Percentiles rank a stretch among this genome's conserved stretches.
These are phyloP conservation scores for Mycetomoellerius zeteki DNA, from an alignment of 1,140 invertebrate species.

Conservation along the genomic window DNA sequence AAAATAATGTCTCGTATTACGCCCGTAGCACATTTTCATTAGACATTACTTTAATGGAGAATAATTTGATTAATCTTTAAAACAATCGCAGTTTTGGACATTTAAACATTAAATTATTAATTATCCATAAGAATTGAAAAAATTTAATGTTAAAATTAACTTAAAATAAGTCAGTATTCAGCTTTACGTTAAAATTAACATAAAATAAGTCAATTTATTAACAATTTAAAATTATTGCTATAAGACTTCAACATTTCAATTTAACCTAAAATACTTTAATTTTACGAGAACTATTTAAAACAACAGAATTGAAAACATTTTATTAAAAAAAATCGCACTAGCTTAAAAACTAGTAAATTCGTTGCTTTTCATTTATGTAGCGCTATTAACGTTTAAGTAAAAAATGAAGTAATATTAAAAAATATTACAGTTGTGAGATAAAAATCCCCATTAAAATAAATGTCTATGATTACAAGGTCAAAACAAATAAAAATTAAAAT, in stretches of 20 bases:
- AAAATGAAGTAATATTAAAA: slow-evolving; percentile 18
- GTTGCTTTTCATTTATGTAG: slow-evolving; percentile 5
- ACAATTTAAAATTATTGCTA: background rate
- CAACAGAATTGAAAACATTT: background rate
- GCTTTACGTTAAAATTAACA: background rate
- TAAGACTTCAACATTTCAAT: background rate
- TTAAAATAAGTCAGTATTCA: background rate
- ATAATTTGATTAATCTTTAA: background rate
- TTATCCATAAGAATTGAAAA: background rate
- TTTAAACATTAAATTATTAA: background rate
- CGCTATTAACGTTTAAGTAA: slow-evolving; percentile 25
- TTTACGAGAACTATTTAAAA: slow-evolving; percentile 12
- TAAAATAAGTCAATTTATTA: background rate
- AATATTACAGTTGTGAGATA: slow-evolving; percentile 3
- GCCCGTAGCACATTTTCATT: background rate
- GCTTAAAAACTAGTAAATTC: slow-evolving; percentile 9
- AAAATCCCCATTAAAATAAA: slow-evolving; percentile 30
- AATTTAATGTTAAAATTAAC: slow-evolving; percentile 5
- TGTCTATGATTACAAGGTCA: background rate
- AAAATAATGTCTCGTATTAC: background rate
- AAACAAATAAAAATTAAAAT: slow-evolving; percentile 14
- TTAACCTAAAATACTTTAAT: background rate
- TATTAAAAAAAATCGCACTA: background rate
- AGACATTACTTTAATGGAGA: background rate
- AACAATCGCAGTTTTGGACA: background rate